Percentiles rank a stretch among this genome's conserved stretches.
Conservation (phyloP, 2,113 vertebrate genomes). For the Siniperca chuatsi region DNA sequence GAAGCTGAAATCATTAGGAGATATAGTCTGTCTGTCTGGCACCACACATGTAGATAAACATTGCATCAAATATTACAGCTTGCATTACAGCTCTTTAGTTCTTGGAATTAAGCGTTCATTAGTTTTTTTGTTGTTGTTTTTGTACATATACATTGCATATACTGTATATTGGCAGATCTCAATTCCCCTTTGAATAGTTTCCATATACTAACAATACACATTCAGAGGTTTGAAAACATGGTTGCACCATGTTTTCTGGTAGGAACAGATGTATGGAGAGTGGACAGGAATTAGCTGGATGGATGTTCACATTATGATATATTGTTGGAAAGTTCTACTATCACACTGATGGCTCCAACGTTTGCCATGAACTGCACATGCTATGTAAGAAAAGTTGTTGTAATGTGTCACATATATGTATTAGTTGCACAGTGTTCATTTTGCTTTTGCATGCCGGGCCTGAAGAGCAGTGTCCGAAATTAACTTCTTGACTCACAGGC, state of each 20-base stretch:
- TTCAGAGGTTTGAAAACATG: neutral
- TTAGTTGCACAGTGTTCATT: neutral
- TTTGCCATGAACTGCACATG: neutral
- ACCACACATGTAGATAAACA: neutral
- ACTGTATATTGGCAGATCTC: neutral
- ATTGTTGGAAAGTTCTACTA: neutral
- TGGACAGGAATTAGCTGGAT: neutral
- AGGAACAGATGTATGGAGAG: neutral
- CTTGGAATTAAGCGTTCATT: neutral
- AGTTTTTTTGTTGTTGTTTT: neutral
- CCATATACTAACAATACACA: neutral
- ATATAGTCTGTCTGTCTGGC: neutral
- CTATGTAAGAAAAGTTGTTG: neutral
- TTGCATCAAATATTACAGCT: neutral
- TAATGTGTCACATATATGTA: neutral
- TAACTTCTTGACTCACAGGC: too few relatives aligned
- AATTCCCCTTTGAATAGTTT: neutral
- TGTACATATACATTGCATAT: neutral
- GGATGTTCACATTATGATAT: neutral
- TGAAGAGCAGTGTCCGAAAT: too few relatives aligned
- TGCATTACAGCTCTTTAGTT: neutral
- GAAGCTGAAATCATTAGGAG: neutral
- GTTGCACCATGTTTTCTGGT: neutral
- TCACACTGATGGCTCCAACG: neutral
- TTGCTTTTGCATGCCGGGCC: neutral